Conservation (phyloP, 2,888 invertebrate genomes). For the Meliscaeva auricollis region DNA sequence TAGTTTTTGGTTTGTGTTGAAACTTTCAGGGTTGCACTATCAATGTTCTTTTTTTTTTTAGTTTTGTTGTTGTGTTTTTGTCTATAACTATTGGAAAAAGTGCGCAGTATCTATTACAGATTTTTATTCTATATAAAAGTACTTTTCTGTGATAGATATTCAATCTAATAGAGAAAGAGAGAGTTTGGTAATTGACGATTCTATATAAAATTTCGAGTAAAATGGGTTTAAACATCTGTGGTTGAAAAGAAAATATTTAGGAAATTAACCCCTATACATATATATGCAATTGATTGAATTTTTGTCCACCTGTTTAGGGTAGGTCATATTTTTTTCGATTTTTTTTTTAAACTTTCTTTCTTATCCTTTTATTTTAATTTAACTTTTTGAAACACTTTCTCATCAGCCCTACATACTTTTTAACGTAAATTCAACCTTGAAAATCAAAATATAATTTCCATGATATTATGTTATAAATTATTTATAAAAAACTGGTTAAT, state of each 20-base stretch:
- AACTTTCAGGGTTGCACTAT: conserved; percentile 72
- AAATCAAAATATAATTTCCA: no score
- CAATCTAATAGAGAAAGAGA: neutral
- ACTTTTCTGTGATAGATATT: conserved; percentile 4
- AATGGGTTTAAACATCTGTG: conserved; percentile 54
- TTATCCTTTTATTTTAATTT: no score
- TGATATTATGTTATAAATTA: no score
- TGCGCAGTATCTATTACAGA: conserved; percentile 60
- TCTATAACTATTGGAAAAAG: conserved; percentile 22
- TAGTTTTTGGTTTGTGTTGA: conserved; percentile 63
- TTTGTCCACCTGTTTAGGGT: no score
- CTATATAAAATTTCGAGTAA: conserved; percentile 13
- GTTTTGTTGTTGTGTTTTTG: neutral
- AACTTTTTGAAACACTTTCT: no score
- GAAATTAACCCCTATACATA: no score
- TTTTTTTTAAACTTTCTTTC: no score
- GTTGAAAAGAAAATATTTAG: neutral
- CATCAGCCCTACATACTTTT: no score
- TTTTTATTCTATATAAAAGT: conserved; percentile 17
- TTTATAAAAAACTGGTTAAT: no score
- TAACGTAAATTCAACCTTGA: no score
- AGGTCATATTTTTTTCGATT: no score
- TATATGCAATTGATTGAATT: no score
- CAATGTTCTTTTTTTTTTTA: conserved; percentile 1
- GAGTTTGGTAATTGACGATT: neutral